Percentiles rank a stretch among this genome's conserved stretches.
Conservation (phyloP, 2,797 vertebrate species). For the Pagetopsis macropterus region DNA sequence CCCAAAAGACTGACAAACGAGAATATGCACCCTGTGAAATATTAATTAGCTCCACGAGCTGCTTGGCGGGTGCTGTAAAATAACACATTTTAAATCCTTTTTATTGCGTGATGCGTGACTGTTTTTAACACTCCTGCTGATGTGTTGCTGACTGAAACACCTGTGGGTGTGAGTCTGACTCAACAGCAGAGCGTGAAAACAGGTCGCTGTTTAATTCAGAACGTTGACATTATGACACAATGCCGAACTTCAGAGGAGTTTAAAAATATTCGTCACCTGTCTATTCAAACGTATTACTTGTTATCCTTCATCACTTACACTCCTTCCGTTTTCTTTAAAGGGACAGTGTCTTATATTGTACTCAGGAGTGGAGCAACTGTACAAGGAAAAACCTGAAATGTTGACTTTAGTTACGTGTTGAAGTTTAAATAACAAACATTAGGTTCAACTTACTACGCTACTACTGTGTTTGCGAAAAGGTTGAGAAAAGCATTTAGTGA, state of each 20-base stretch:
- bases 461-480: too few species aligned
- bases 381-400: too few species aligned
- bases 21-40: neutral
- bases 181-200: slow-evolving; percentile 1
- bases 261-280: slow-evolving; percentile 46
- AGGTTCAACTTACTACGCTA: too few species aligned
- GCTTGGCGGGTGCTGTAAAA: slow-evolving; percentile 5
- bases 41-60: neutral
- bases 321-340: neutral
- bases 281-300: neutral
- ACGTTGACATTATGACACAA: slow-evolving; percentile 2
- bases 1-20: neutral
- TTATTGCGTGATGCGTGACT: neutral
- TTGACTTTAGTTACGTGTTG: too few species aligned
- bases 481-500: too few species aligned
- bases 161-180: slow-evolving; percentile 25
- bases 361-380: neutral
- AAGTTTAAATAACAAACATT: too few species aligned
- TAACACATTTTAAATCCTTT: slow-evolving; percentile 15
- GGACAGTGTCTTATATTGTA: neutral
- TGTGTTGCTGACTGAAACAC: slow-evolving; percentile 10
- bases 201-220: slow-evolving; percentile 20
- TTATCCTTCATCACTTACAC: neutral
- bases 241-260: slow-evolving; percentile 2
- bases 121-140: slow-evolving; percentile 19